Evolutionary conservation across 1,140 invertebrate genomes (phyloP), one percentile per base, ranked within the genome.

Genomic region (Bombyx mandarina): DNA sequence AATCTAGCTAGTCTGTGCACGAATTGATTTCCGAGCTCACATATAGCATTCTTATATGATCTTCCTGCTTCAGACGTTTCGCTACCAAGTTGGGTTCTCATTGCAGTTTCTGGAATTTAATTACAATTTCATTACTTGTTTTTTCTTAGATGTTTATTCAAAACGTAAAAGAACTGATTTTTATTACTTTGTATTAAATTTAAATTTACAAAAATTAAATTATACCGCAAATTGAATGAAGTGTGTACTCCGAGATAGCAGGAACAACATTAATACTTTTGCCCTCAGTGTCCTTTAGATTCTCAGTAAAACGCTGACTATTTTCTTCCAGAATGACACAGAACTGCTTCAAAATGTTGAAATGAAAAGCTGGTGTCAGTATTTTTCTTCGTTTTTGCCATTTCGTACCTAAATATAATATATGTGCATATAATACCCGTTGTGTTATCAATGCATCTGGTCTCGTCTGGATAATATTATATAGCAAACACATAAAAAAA

Each of bases 351-450:
- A 97, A 81, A 51, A 97, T 96, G 58, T 92, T 92, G 74, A 96
- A 96, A 75, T 97, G 95, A 75, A 97, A 96, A 0, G 94, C 92
- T 12, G 94, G 94, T 5, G 95, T 97, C 6, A 97, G 72, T 46
- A 96, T 87, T 83, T 95, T 95, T 44, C 95, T 78, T 52, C 94
- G 78, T 0, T 70, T 77, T 12, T 91, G 90, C 95, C 95, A 97
- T 88, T 95, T 94, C 6, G 84, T 75, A 9, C 94, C 94, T 82
- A 35, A 35, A 35, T 35, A 5, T 35, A 35, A 35, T 3, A 35
- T 35, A 35, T 35, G 26, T 35, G 4, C 26, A 35, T 35, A 35
- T 35, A 35, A 35, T 35, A 35, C 4, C 26, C 26, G 26, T 35
- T 35, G 26, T 35, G 26, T 35, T 35, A 35, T 35, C 26, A 35